These are phyloP conservation scores for Elegia similella DNA, from an alignment of 2,888 invertebrate genomes.

Conservation along the genomic window DNA sequence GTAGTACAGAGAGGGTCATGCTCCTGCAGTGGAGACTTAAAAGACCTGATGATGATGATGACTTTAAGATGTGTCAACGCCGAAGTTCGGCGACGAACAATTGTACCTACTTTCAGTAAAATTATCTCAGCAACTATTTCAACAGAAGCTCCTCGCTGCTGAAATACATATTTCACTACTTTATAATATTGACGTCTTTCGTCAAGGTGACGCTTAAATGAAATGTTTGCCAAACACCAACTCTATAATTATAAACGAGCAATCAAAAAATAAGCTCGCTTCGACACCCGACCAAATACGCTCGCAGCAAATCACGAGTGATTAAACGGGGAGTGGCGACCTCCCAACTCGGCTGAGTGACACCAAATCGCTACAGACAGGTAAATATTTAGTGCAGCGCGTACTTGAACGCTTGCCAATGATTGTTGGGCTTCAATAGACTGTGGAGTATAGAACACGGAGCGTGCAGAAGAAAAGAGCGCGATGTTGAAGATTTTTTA, in stretches of 20 bases:
- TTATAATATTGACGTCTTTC: slow-evolving; percentile 40
- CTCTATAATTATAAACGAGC: slow-evolving; percentile 60
- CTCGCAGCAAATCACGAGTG: slow-evolving; percentile 39
- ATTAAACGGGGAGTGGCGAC: slow-evolving; percentile 32
- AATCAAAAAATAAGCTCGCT: slow-evolving; percentile 49
- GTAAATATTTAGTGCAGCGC: slow-evolving; percentile 72
- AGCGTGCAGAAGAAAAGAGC: not conserved
- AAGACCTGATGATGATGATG: too few relatives aligned
- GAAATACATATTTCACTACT: not conserved
- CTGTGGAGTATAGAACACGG: not conserved
- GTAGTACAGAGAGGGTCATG: too few relatives aligned
- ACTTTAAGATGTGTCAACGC: too few relatives aligned
- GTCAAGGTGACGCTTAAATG: slow-evolving; percentile 54
- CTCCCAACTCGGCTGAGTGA: slow-evolving; percentile 47
- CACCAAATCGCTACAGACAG: slow-evolving; percentile 60
- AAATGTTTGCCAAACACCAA: slow-evolving; percentile 60
- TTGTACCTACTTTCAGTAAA: too few relatives aligned
- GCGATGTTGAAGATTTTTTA: not conserved
- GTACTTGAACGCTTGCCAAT: slow-evolving; percentile 63
- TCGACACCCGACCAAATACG: slow-evolving; percentile 49
- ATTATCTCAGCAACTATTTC: not conserved
- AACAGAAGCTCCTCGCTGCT: not conserved
- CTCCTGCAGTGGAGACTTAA: too few relatives aligned
- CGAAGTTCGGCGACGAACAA: too few relatives aligned
- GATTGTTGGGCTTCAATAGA: slow-evolving; percentile 13